Base-by-base conservation (phyloP, 1,140 invertebrate species). In the Coptotermes formosanus region DNA sequence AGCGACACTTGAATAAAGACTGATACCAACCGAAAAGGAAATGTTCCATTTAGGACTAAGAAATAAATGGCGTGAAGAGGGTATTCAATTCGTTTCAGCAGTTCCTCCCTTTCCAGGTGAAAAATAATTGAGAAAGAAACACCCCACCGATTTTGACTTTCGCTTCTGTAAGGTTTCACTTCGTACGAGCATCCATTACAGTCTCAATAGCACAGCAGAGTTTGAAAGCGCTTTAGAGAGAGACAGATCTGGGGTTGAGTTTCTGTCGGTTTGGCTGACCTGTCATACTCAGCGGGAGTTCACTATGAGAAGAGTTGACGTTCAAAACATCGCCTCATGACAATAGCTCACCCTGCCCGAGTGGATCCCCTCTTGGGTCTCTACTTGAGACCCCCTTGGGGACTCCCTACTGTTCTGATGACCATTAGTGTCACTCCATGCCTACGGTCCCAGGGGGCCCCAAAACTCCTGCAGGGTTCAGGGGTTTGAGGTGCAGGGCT, bases 61-160 rank as follows among this genome's bases (percentile, higher is more conserved):
- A 75, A 75, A 30, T 30, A 75, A 75, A 30, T 75, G 64, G 7
- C 30, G 11, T 75, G 64, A 30, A 75, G 64, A 75, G n/a, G 25
- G 64, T 75, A 75, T 25, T 8, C 6, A 25, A 75, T 25, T 75
- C 64, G 64, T 30, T 75, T 75, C n/a, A 16, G 52, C 52, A 55
- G 14, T 55, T 55, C 59, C 59, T n/a, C 59, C 64, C 64, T 30
- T 30, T 75, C 25, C 64, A 75, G 64, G 7, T 75, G 64, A 19
- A 75, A 75, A 75, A 75, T 75, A 75, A 75, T 75, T 75, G 64
- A 75, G 64, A 75, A 75, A 30, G 64, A 75, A 75, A 75, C 64
- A 75, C 64, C 64, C 64, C n/a, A 30, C 64, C 8, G 64, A 75
- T 30, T 75, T 75, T 75, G n/a, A 75, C 64, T 75, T 75, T 75